These are phyloP conservation scores for Linnaemya tessellans DNA, from an alignment of 2,888 invertebrate species.

Conservation along the genomic window DNA sequence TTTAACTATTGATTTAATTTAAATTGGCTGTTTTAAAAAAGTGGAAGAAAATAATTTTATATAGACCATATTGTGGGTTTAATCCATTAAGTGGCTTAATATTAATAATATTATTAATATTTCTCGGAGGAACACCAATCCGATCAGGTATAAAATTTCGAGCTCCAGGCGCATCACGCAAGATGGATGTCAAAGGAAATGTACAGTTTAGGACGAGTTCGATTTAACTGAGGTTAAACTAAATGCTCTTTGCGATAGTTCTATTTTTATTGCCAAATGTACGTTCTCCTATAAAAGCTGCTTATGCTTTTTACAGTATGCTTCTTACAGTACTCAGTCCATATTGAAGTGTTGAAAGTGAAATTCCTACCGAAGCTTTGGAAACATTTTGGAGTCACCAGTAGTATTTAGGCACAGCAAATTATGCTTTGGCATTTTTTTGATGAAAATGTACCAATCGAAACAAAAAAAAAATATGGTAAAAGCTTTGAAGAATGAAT, in stretches of 20 bases:
- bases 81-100: no score
- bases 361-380: conserved; percentile 17
- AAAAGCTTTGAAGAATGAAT: no score
- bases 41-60: no score
- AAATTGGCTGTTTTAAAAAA: no score
- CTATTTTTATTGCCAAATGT: conserved; percentile 25
- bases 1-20: no score
- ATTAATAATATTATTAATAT: no score
- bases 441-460: conserved; percentile 18
- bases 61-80: no score
- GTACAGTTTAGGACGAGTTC: conserved; percentile 35
- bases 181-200: conserved; percentile 33
- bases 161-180: conserved; percentile 40
- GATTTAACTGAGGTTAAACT: conserved; percentile 28
- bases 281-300: neutral
- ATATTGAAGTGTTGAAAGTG: neutral
- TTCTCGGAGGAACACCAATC: conserved; percentile 26
- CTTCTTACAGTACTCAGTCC: neutral
- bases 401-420: conserved; percentile 1
- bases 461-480: conserved; percentile 6
- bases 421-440: conserved; percentile 19
- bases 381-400: conserved; percentile 18
- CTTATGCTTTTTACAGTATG: no score
- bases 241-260: no score
- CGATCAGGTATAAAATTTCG: conserved; percentile 37